Base-by-base conservation (phyloP, 2,888 invertebrate genomes). In the Caenorhabditis sp. region DNA sequence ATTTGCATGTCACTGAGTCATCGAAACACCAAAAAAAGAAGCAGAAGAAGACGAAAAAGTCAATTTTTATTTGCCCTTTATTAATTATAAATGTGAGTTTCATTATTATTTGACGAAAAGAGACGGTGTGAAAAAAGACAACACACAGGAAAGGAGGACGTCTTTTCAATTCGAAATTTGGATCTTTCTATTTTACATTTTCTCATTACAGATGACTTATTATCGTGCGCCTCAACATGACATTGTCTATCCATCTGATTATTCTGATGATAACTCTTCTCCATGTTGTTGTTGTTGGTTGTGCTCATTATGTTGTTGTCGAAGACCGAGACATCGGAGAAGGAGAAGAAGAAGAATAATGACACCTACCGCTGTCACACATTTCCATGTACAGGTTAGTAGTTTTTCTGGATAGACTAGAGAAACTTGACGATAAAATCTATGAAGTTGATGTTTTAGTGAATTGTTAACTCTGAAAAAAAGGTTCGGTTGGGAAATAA, bases 271-370 rank as follows among this genome's bases (percentile, higher is more conserved):
- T 43, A 43, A 21, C 21, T 21, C 51, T 21, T 51, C 51, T 51
- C 21, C 27, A 14, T 65, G 69, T 37, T 70, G 70, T 27, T 66
- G 59, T 36, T 70, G 70, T 53, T 70, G 70, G 70, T 23, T 66
- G 21, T 70, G 66, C 59, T 43, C 62, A 49, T 19, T 70, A 14
- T 59, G 65, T 27, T 70, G 70, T 59, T 70, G 66, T 37, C 66
- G 69, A 49, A 58, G 61, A n/a, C 23, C 65, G 8, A 23, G 23
- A 51, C 19, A 43, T 43, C 43, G 43, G 17, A 6, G 14, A 17
- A 43, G 14, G 6, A 6, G 43, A 17, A 17, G 43, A 14, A 43
- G 43, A 43, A 36, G 36, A 12, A 36, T 36, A 12, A 43, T 43
- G 12, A 17, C 43, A 17, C 12, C 43, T 17, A 43, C 43, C 3